A percentile compares a stretch with the other conserved stretches of the same genome.
Conservation (phyloP, 1,140 invertebrate species). For the Atta colombica region DNA sequence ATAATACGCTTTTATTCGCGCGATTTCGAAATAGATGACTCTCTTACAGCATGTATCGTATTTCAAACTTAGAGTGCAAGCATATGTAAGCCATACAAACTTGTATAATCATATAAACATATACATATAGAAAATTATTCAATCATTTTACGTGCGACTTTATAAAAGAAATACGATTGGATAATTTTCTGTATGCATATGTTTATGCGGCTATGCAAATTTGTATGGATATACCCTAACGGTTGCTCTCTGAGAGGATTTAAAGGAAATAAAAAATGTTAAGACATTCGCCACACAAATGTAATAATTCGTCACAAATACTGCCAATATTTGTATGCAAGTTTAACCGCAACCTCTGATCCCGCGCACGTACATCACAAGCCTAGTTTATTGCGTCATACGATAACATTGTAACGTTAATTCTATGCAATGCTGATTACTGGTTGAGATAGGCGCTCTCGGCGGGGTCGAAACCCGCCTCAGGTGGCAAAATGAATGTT, state of each 20-base stretch:
- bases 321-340: background rate
- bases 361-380: conserved; percentile 3
- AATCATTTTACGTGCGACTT: too few relatives aligned
- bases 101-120: too few relatives aligned
- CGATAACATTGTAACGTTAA: conserved; percentile 55
- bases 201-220: too few relatives aligned
- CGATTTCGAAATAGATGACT: background rate
- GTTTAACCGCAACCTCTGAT: conserved; percentile 13
- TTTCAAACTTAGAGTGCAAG: background rate
- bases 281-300: background rate
- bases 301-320: background rate
- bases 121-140: too few relatives aligned
- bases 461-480: conserved; percentile 14
- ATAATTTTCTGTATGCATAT: too few relatives aligned
- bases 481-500: conserved; percentile 60
- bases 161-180: too few relatives aligned
- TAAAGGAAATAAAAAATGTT: background rate
- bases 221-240: too few relatives aligned
- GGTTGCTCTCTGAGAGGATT: background rate
- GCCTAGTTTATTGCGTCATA: conserved; percentile 38
- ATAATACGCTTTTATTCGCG: background rate
- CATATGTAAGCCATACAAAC: background rate
- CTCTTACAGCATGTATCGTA: background rate
- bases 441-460: conserved; percentile 21
- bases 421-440: conserved; percentile 27